These are phyloP conservation scores for Bellardia bayeri DNA, from an alignment of 2,888 invertebrate species.

Conservation along the genomic window DNA sequence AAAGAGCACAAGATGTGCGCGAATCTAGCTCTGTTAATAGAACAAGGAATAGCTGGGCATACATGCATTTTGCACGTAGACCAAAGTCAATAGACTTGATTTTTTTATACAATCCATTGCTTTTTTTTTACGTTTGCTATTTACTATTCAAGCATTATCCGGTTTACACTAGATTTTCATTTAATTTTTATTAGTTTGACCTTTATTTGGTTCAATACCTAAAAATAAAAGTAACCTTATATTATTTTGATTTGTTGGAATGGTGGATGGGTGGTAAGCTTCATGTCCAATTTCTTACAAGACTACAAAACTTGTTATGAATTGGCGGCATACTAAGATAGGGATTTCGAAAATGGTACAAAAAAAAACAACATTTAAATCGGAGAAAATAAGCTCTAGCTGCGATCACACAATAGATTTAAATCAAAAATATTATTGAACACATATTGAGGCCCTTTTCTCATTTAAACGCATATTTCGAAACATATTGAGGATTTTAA, in stretches of 20 bases:
- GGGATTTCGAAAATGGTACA: background rate
- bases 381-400: too few relatives aligned
- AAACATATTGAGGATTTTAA: too few relatives aligned
- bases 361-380: background rate
- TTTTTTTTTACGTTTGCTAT: background rate
- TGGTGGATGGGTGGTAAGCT: background rate
- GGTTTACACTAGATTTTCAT: background rate
- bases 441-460: too few relatives aligned
- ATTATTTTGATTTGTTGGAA: background rate
- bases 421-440: too few relatives aligned
- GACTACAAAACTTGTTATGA: background rate
- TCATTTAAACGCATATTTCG: too few relatives aligned
- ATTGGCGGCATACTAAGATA: background rate
- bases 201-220: background rate
- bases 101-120: background rate
- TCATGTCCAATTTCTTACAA: background rate
- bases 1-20: background rate
- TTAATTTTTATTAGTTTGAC: background rate
- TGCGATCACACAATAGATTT: too few relatives aligned
- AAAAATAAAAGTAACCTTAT: background rate
- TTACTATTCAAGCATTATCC: too few relatives aligned
- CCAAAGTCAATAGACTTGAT: constrained; percentile 2
- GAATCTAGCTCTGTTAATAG: constrained; percentile 4
- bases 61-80: constrained; percentile 67
- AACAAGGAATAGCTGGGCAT: constrained; percentile 10